Evolutionary conservation across 1,140 invertebrate species (phyloP).

Genomic region (Lysiphlebus fabarum): DNA sequence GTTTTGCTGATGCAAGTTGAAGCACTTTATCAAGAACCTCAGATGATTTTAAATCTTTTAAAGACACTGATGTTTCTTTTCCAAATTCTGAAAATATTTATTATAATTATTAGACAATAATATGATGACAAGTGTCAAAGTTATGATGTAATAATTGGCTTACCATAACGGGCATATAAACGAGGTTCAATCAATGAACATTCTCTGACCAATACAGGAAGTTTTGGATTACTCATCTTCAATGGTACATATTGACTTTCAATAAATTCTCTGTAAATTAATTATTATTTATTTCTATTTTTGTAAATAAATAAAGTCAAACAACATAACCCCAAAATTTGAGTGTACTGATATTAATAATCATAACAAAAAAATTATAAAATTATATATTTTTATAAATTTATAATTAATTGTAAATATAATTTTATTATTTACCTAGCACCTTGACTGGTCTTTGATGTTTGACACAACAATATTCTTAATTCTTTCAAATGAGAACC

Average conservation of each 20-base stretch:
- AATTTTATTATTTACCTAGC: slow-evolving; percentile 63
- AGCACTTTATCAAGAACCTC: slow-evolving; percentile 68
- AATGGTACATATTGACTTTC: slow-evolving; percentile 80
- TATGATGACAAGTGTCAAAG: not conserved
- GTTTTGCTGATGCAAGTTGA: slow-evolving; percentile 35
- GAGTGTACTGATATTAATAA: not conserved
- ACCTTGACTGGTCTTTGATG: slow-evolving; percentile 72
- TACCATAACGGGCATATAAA: slow-evolving; percentile 88
- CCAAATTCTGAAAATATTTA: slow-evolving; percentile 69
- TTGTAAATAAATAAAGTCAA: slow-evolving; percentile 20
- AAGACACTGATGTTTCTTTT: slow-evolving; percentile 64
- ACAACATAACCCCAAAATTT: slow-evolving; percentile 21
- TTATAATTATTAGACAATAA: not conserved
- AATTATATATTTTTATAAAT: not conserved
- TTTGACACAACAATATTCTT: slow-evolving; percentile 82
- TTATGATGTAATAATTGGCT: slow-evolving; percentile 34
- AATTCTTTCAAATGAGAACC: slow-evolving; percentile 72
- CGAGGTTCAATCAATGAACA: slow-evolving; percentile 82
- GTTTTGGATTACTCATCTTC: slow-evolving; percentile 83
- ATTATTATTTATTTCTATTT: slow-evolving; percentile 2
- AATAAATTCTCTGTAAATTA: slow-evolving; percentile 78
- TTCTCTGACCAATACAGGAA: slow-evolving; percentile 90
- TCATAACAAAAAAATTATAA: not conserved
- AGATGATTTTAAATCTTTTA: slow-evolving; percentile 66
- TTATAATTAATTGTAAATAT: not conserved